Evolutionary conservation across 2,113 vertebrate species (phyloP), one percentile per base, ranked within the genome.

Genomic region (Daphoenositta chrysoptera): DNA sequence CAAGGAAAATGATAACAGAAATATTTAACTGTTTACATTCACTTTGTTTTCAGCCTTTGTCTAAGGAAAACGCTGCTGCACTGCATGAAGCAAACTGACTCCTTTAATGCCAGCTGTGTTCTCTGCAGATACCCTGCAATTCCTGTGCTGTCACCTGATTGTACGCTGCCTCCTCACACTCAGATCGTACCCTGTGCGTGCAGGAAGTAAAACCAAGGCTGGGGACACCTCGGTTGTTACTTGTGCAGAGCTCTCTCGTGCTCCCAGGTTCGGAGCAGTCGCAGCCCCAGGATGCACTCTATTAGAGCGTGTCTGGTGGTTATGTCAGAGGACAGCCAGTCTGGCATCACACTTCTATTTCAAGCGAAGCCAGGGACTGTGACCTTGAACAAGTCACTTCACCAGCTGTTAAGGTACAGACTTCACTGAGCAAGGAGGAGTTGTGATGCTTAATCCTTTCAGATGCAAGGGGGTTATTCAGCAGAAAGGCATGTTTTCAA

Each of bases 381-480:
- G 89, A 96, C 94, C 96, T 96, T 93, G 73, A 89, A 45, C 76
- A 24, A 83, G 71, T 63, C 68, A 14, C 88, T 94, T 58, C 51
- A 22, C 26, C 56, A 75, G 94, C 65, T 42, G 1, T 23, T 42
- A 89, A 73, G 47, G 93, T 65, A 73, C 54, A 69, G 86, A 51
- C 58, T 39, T 30, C 47, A 42, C 6, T 2, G 22, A 16, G 33
- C 30, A 51, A 66, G 60, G 79, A 87, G 23, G 19, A 66, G 27
- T 2, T 53, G 35, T 8, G 82, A 83, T 48, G 66, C 66, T 66
- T 53, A 6, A 23, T 51, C 78, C 44, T 60, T 79, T 40, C 48
- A 66, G 85, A 79, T 61, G 39, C 22, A 79, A 68, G 30, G 17
- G 17, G 7, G 40, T 24, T 81, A 33, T 26, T 86, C n/a, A 50